Base-by-base conservation (phyloP, 2,113 vertebrate species). In the Madoqua kirkii region DNA sequence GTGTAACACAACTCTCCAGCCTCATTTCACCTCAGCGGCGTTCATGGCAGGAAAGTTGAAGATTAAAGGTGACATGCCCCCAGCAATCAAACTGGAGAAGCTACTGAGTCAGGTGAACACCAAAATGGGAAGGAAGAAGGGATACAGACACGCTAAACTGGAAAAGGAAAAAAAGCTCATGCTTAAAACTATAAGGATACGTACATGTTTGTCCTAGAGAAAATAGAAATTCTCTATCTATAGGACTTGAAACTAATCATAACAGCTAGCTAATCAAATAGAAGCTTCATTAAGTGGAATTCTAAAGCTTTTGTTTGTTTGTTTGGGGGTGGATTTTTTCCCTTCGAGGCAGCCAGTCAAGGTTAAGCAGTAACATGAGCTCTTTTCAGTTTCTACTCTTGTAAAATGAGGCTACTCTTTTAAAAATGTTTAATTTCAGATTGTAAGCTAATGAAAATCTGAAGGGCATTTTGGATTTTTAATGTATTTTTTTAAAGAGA, bases 21-120 rank as follows among this genome's bases (percentile, higher is more conserved):
- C 62, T 86, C 86, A 45, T 45, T 94, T 79, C 57, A 45, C 71
- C 62, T 25, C 60, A 2, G 84, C 99, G 98, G 99, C 99, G n/a
- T 99, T 99, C 89, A 97, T 99, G 98, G 98, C 98, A 55, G 98
- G 98, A 90, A 99, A 99, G 98, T 95, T 98, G 96, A 98, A 95
- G 97, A 98, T 99, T 92, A 99, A 99, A 98, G 98, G 99, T 14
- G 98, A 99, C 96, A 99, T 98, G 96, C 64, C 98, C 3, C 97
- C 99, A 93, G 98, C 98, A 89, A 97, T 99, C 92, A 99, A 98
- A 93, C 93, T 99, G 97, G 98, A 99, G 98, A 99, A 99, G 97
- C 97, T 99, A 89, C 98, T 99, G 99, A 64, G 64, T 33, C 87
- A 97, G 91, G 98, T 99, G 93, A 98, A 91, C 62, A 94, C 98